phyloP scores from a whole-genome alignment of 2,888 invertebrate genomes.

The Tigriopus californicus region DNA sequence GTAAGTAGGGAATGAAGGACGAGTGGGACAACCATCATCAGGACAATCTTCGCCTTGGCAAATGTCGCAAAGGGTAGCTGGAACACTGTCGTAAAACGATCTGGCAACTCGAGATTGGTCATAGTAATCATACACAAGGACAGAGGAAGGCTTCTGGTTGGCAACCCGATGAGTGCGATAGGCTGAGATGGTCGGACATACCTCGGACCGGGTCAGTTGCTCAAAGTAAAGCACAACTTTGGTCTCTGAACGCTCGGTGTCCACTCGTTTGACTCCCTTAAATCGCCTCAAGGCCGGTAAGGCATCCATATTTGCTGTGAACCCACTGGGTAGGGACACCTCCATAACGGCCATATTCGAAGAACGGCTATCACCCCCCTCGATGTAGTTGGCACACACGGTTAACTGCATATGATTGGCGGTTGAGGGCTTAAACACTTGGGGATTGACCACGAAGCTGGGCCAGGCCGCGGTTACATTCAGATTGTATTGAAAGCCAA shows the following conservation, averaged over 20 bases:
- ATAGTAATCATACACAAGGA: slow-evolving; percentile 72
- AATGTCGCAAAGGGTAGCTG: slow-evolving; percentile 56
- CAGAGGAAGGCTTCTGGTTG: slow-evolving; percentile 63
- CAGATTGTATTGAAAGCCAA: slow-evolving; percentile 59
- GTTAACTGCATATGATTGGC: slow-evolving; percentile 39
- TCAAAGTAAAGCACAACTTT: slow-evolving; percentile 47
- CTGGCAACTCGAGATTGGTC: slow-evolving; percentile 54
- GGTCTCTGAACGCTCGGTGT: slow-evolving; percentile 33
- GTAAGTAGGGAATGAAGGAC: no score
- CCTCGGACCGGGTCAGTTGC: slow-evolving; percentile 41
- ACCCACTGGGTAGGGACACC: slow-evolving; percentile 75
- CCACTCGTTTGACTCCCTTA: slow-evolving; percentile 39
- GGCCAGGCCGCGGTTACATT: slow-evolving; percentile 76
- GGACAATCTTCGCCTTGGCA: slow-evolving; percentile 43
- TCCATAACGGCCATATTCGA: slow-evolving; percentile 83
- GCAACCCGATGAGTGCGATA: slow-evolving; percentile 65
- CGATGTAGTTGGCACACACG: slow-evolving; percentile 38
- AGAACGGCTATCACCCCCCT: slow-evolving; percentile 37
- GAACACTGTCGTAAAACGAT: slow-evolving; percentile 48
- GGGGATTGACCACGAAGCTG: slow-evolving; percentile 62
- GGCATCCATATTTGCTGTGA: slow-evolving; percentile 51
- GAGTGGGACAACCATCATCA: slow-evolving; percentile 2
- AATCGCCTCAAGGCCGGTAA: slow-evolving; percentile 42
- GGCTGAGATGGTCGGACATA: slow-evolving; percentile 54
- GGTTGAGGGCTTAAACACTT: slow-evolving; percentile 35